A percentile compares a stretch with the other conserved stretches of the same genome.
phyloP scores from a whole-genome alignment of 2,113 vertebrate genomes.

The Corythoichthys intestinalis region DNA sequence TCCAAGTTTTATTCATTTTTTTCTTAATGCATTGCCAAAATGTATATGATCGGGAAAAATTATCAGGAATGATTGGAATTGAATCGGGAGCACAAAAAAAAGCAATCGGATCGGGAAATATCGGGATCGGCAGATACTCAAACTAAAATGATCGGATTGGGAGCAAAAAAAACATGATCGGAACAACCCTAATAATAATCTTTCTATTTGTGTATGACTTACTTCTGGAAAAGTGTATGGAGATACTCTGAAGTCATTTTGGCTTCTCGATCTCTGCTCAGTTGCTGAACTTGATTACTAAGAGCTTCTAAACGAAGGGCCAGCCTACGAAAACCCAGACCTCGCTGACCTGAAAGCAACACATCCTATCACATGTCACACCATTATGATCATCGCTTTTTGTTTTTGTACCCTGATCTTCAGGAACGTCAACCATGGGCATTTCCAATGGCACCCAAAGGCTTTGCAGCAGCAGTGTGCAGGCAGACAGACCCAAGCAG shows the following conservation, averaged over 20 bases:
- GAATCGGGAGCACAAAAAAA: too few relatives aligned
- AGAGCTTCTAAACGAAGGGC: constrained; percentile 62
- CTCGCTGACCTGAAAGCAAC: constrained; percentile 39
- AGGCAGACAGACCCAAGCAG: constrained; percentile 56
- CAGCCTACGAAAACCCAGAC: constrained; percentile 43
- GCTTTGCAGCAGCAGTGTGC: constrained; percentile 64
- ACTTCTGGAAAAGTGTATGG: constrained; percentile 57
- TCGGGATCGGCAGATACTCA: too few relatives aligned
- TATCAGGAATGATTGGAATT: too few relatives aligned
- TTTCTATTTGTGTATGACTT: background rate
- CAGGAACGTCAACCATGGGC: constrained; percentile 38
- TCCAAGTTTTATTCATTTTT: too few relatives aligned
- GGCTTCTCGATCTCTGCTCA: constrained; percentile 48
- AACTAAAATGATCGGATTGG: too few relatives aligned
- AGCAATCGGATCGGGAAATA: too few relatives aligned
- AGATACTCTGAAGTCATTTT: constrained; percentile 47
- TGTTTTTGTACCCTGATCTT: constrained; percentile 46
- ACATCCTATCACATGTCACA: background rate
- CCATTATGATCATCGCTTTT: background rate
- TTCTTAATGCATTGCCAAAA: too few relatives aligned
- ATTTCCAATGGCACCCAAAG: constrained; percentile 60
- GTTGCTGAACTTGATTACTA: constrained; percentile 56
- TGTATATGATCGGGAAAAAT: too few relatives aligned
- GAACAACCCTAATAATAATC: too few relatives aligned
- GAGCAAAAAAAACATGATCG: too few relatives aligned